Conservation (phyloP, 2,797 vertebrate genomes). For the Orientallactaga sibirica region DNA sequence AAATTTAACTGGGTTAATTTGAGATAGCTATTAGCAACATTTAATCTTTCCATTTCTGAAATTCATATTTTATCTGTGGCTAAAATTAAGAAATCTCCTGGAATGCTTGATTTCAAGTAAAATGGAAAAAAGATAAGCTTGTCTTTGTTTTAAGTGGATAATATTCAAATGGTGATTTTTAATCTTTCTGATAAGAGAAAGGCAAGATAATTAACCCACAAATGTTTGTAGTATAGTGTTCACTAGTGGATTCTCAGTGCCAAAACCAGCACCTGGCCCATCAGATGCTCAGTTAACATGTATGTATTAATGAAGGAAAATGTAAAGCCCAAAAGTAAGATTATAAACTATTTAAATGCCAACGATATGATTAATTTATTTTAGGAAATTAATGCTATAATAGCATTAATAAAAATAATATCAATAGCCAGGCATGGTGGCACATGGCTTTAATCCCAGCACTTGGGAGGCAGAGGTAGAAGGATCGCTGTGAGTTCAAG, state of each 20-base stretch:
- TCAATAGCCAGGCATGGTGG: background rate
- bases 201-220: conserved; percentile 59
- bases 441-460: no score
- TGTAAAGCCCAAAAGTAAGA: background rate
- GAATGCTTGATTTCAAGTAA: conserved; percentile 72
- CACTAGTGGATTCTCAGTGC: background rate
- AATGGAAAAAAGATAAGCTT: conserved; percentile 64
- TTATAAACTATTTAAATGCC: conserved; percentile 26
- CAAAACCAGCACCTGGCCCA: background rate
- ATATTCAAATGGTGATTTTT: conserved; percentile 61
- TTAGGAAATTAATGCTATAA: conserved; percentile 31
- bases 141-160: conserved; percentile 73
- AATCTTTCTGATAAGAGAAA: conserved; percentile 68
- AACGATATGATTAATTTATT: conserved; percentile 40
- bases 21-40: conserved; percentile 77
- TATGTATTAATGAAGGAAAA: conserved; percentile 19
- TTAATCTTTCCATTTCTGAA: conserved; percentile 80
- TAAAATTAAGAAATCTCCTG: conserved; percentile 80
- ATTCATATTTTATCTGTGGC: conserved; percentile 70
- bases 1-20: conserved; percentile 81
- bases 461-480: no score
- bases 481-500: no score
- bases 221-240: conserved; percentile 48
- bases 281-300: conserved; percentile 21
- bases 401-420: conserved; percentile 20